phyloP scores from a whole-genome alignment of 1,140 invertebrate species.

The Chrysomallon squamiferum region DNA sequence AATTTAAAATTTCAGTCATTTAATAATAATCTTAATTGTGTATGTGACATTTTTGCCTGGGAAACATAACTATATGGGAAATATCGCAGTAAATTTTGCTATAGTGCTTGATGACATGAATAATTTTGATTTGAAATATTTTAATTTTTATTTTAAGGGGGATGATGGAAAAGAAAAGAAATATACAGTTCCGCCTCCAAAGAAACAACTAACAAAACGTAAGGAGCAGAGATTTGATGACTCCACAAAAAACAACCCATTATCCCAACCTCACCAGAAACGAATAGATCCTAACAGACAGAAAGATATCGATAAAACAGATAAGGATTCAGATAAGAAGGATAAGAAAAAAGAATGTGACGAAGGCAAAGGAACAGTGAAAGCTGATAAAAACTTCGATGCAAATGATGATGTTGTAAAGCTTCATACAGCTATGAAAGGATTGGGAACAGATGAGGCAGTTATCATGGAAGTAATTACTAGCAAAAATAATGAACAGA shows the following conservation, averaged over 20 bases:
- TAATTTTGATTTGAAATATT: no score
- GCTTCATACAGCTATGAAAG: constrained; percentile 53
- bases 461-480: constrained; percentile 19
- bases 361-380: constrained; percentile 22
- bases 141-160: not conserved
- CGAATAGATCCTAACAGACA: constrained; percentile 11
- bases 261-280: not conserved
- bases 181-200: not conserved
- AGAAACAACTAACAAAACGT: constrained; percentile 13
- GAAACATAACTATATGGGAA: constrained; percentile 18
- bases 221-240: constrained; percentile 11
- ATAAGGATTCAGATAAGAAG: constrained; percentile 3
- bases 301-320: not conserved
- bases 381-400: constrained; percentile 47
- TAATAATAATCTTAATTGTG: not conserved
- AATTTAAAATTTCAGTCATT: not conserved
- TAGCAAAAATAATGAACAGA: constrained; percentile 16
- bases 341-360: not conserved
- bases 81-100: no score
- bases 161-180: not conserved
- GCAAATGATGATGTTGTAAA: constrained; percentile 47
- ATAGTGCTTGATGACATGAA: no score
- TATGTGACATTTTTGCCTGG: constrained; percentile 17
- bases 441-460: constrained; percentile 38
- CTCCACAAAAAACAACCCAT: not conserved